Conservation (phyloP, 2,113 vertebrate species). For the Steatornis caripensis region DNA sequence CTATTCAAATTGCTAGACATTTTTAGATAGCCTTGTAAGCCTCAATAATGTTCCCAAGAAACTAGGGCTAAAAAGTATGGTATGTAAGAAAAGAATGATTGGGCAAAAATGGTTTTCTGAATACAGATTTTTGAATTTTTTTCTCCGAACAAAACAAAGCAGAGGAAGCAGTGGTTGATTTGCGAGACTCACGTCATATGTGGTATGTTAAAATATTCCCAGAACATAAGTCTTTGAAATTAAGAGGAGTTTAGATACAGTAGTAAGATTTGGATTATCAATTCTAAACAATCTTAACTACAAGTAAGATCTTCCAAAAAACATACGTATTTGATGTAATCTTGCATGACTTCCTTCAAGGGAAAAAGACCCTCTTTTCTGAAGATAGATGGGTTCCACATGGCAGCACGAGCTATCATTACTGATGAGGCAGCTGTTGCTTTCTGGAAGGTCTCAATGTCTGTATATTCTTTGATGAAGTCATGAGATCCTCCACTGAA, state of each 20-base stretch:
- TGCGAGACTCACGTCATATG: neutral
- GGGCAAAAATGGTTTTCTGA: neutral
- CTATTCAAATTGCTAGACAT: neutral
- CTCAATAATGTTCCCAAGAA: neutral
- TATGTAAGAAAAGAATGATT: neutral
- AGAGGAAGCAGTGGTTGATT: neutral
- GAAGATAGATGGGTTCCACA: slow-evolving; percentile 97
- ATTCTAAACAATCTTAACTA: neutral
- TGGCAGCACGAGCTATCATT: slow-evolving; percentile 93
- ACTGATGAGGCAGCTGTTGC: slow-evolving; percentile 84
- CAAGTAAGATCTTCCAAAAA: neutral
- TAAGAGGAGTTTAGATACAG: neutral
- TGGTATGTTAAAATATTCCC: neutral
- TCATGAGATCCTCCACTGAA: slow-evolving; percentile 93
- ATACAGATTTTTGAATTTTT: neutral
- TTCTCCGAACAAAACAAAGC: neutral
- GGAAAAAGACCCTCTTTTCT: slow-evolving; percentile 77
- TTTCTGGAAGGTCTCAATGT: slow-evolving; percentile 83
- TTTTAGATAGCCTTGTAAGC: neutral
- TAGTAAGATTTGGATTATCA: neutral
- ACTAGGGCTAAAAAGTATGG: neutral
- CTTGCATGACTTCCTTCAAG: slow-evolving; percentile 86
- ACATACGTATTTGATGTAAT: slow-evolving; percentile 90
- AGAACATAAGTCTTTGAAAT: neutral
- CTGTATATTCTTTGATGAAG: slow-evolving; percentile 79